Base-by-base conservation (phyloP, 1,140 invertebrate species). In the Coelopa frigida region DNA sequence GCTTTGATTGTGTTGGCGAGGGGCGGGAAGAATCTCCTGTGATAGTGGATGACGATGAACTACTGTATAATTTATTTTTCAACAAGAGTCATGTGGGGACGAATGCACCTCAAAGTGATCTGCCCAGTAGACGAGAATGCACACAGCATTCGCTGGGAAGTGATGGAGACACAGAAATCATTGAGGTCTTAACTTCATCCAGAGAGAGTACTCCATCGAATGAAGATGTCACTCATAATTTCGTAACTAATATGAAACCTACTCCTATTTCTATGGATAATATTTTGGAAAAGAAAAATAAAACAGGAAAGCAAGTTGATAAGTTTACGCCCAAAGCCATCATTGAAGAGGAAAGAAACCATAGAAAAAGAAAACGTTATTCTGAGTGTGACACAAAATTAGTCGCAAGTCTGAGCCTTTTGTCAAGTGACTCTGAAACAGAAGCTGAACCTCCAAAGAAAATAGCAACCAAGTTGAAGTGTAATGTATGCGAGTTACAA, bases 31-130 rank as follows among this genome's bases (percentile, higher is more conserved):
- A 44, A 1, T 26, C 33, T 1, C 27, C 27, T 1, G 33, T 50
- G 5, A 46, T 45, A 20, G 48, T 45, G 22, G 48, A 50, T 46
- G 48, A 50, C 18, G 43, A 50, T 33, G 48, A 40, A 15, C 23
- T 49, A 29, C 27, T 49, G n/a, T 44, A 39, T 29, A 38, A 49
- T 31, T 29, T 49, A 24, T 49, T 49, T 39, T 31, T 44, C 20
- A 26, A 49, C 29, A 44, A 39, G n/a, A n/a, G n/a, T n/a, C n/a
- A n/a, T n/a, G 27, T 7, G n/a, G n/a, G 27, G 27, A 29, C 7
- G 27, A 23, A 44, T 29, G 18, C 14, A 29, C n/a, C 8, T 8
- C 8, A 29, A 29, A 29, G 8, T 8, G n/a, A 29, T 29, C 27
- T 29, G 27, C 8, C 8, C n/a, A 8, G 8, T 8, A 29, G n/a